Evolutionary conservation across 2,888 invertebrate species (phyloP), one percentile per base, ranked within the genome.

Genomic region (Pelosia muscerda): DNA sequence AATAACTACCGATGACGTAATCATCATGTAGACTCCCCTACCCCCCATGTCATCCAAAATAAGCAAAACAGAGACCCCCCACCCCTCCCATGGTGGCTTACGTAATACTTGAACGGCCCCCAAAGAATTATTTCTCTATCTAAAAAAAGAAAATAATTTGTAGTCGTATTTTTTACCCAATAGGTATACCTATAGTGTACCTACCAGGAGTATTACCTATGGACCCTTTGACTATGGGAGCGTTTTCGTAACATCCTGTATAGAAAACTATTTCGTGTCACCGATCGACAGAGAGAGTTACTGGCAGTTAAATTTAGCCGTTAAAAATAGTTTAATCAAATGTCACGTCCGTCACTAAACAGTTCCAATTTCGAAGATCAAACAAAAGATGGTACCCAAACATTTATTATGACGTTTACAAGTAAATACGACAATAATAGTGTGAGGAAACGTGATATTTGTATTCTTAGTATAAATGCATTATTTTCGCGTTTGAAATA

Each of bases 291-390:
- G 66, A 71, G 64, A 63, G 72, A 72, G 67, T 63, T 72, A 75
- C 81, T 81, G 81, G 81, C 81, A 67, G 72, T 81, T 78, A 68
- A 59, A 69, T 81, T 75, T 76, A 76, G 75, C 80, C 81, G 88
- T 82, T 88, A 89, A 89, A 92, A 92, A 93, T 93, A 93, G 92
- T 84, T 73, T 79, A 81, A 83, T 82, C 76, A 71, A 85, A 86
- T 86, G 93, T 92, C 93, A 92, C 72, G 89, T 88, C 92, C 88
- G 81, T 81, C 81, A 81, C 81, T 85, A 81, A 80, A 73, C 72
- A 84, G 90, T 92, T 92, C 90, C 83, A 92, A 89, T 89, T 92
- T 90, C 88, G 82, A 92, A 90, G 81, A 81, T 77, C 88, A 91
- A 92, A 92, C 92, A 92, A 92, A 88, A 87, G 90, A 88, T 83